Conservation (phyloP, 1,140 invertebrate genomes). For the Temnothorax nylanderi region DNA sequence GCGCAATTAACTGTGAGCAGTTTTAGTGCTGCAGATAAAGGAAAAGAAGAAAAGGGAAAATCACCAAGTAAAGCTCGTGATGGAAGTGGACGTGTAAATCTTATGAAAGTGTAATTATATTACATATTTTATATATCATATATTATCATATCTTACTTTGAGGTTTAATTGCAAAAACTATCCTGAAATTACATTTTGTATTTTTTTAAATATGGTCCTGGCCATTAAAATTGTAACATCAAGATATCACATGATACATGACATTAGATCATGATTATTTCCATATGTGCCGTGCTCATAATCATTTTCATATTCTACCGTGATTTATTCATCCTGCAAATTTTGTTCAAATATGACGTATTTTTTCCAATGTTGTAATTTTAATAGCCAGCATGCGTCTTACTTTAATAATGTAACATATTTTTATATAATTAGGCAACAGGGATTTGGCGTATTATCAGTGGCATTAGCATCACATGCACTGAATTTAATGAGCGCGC, state of each 20-base stretch:
- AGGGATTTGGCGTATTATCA: conserved; percentile 93
- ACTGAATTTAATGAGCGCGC: conserved; percentile 87
- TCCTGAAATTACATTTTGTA: conserved; percentile 27
- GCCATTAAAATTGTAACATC: background rate
- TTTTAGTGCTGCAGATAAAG: conserved; percentile 85
- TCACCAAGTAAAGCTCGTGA: conserved; percentile 89
- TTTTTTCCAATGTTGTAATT: background rate
- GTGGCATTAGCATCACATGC: conserved; percentile 92
- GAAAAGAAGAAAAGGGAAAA: conserved; percentile 88
- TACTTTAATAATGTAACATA: background rate
- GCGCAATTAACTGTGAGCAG: conserved; percentile 88
- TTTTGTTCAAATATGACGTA: background rate
- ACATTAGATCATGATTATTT: background rate
- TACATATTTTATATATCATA: conserved; percentile 9
- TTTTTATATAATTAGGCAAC: conserved; percentile 86
- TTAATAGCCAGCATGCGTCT: background rate
- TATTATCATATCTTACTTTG: background rate
- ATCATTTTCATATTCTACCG: background rate
- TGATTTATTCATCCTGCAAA: background rate
- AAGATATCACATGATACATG: background rate
- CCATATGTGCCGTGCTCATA: background rate
- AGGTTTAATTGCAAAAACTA: background rate
- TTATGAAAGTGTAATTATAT: conserved; percentile 89
- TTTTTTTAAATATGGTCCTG: conserved; percentile 33
- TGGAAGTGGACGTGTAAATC: conserved; percentile 86